phyloP scores from a whole-genome alignment of 2,888 invertebrate genomes.

The Aproaerema taeniolella region DNA sequence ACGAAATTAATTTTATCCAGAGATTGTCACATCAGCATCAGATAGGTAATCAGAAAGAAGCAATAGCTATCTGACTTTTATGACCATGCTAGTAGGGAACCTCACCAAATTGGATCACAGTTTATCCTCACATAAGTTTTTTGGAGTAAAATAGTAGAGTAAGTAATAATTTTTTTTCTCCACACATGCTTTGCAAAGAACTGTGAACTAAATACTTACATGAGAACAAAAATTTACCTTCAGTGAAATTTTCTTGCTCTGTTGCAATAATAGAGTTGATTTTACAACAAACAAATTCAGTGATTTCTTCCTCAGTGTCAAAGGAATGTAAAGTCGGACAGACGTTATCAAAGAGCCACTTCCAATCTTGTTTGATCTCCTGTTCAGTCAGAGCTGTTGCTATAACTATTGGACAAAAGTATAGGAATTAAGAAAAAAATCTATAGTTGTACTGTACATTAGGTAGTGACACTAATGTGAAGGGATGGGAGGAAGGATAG shows the following conservation, averaged over 20 bases:
- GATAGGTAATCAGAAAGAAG: too few species aligned
- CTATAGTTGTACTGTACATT: background rate
- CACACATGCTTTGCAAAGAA: background rate
- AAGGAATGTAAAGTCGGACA: slow-evolving; percentile 92
- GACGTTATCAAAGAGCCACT: slow-evolving; percentile 93
- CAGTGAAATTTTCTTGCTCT: slow-evolving; percentile 78
- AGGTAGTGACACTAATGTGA: background rate
- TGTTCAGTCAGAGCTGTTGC: slow-evolving; percentile 91
- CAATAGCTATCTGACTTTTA: too few species aligned
- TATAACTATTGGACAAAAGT: slow-evolving; percentile 81
- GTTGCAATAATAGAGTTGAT: slow-evolving; percentile 95
- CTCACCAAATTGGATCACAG: too few species aligned
- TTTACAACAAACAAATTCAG: slow-evolving; percentile 97
- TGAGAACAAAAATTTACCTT: slow-evolving; percentile 59
- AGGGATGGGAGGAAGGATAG: too few species aligned
- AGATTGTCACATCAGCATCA: too few species aligned
- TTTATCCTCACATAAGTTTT: too few species aligned
- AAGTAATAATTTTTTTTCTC: too few species aligned
- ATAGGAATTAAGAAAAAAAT: background rate
- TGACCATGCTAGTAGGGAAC: too few species aligned
- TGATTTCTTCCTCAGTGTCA: slow-evolving; percentile 95
- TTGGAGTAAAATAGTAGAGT: too few species aligned
- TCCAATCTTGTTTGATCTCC: slow-evolving; percentile 95
- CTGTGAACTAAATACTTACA: background rate
- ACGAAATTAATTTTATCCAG: too few species aligned